Percentiles rank a stretch among this genome's conserved stretches.
Evolutionary conservation across 2,888 invertebrate genomes (phyloP).

Genomic region (Sepioteuthis lessoniana): DNA sequence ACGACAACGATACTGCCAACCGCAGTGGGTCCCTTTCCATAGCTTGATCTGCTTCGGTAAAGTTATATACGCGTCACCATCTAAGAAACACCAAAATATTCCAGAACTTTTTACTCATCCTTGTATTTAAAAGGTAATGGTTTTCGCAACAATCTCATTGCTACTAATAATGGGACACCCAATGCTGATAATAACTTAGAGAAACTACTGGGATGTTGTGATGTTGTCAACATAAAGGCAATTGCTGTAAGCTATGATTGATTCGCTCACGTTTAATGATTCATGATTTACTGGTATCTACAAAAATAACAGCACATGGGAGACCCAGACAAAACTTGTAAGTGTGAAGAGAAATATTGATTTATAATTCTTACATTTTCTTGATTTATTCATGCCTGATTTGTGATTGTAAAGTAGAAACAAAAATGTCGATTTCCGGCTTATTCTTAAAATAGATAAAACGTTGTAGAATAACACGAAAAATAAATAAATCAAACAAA

Average conservation of each 20-base stretch:
- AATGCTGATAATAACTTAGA: neutral
- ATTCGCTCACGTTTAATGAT: neutral
- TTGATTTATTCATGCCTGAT: neutral
- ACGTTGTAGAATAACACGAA: neutral
- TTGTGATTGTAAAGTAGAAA: neutral
- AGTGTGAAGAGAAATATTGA: neutral
- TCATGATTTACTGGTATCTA: neutral
- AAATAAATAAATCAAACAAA: neutral
- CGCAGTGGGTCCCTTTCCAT: too few species aligned
- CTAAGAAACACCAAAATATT: too few species aligned
- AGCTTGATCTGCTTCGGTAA: too few species aligned
- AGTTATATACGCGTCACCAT: too few species aligned
- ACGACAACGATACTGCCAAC: too few species aligned
- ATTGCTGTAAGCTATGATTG: neutral
- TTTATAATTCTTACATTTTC: neutral
- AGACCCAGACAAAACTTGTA: neutral
- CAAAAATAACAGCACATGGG: neutral
- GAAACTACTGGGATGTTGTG: neutral
- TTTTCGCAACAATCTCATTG: too few species aligned
- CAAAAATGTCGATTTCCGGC: conserved; percentile 33
- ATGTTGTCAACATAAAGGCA: neutral
- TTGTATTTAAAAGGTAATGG: too few species aligned
- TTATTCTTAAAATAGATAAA: neutral
- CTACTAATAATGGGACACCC: too few species aligned
- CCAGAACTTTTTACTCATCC: too few species aligned